Evolutionary conservation across 2,888 invertebrate species (phyloP), one percentile per base, ranked within the genome.

Genomic region (Tanaodytes sp.): DNA sequence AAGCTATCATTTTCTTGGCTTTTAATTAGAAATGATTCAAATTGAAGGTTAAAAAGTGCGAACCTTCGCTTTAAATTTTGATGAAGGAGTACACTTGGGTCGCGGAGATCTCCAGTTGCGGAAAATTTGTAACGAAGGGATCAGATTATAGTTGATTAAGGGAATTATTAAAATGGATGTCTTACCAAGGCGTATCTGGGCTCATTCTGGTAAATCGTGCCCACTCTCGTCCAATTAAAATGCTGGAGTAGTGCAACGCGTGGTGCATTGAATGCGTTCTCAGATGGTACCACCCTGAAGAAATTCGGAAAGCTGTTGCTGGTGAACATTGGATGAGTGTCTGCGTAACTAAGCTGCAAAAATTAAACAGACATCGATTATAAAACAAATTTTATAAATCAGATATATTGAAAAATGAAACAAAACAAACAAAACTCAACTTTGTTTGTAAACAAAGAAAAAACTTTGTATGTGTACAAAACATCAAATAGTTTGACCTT

Each of bases 221-320:
- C 98, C 30, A 99, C 97, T 66, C 95, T 88, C 0, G 96, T 97
- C 99, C 99, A 99, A 86, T 98, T 97, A 87, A 96, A 99, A 78
- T 93, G 91, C 81, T 91, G 90, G 73, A 99, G 88, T 27, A 99
- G 87, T 3, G 94, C 91, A 55, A 98, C 89, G 20, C 97, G 89
- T 0, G 98, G 97, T 15, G 93, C 90, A 86, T 98, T 98, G 87
- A 97, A 97, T 48, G 97, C 97, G 82, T 95, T 96, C 85, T 98
- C 97, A 54, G 96, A 96, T 0, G 98, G 98, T 15, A 97, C 97
- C 71, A 97, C 95, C 48, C 98, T 91, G 87, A 96, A 98, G 88
- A 98, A 97, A 85, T 97, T 96, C 6, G 97, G 97, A 85, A 96
- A 98, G 75, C 94, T 94, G 79, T 94, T 92, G 80, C 91, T 93